Base-by-base conservation (phyloP, 2,113 vertebrate species). In the Pseudorectes ferrugineus region DNA sequence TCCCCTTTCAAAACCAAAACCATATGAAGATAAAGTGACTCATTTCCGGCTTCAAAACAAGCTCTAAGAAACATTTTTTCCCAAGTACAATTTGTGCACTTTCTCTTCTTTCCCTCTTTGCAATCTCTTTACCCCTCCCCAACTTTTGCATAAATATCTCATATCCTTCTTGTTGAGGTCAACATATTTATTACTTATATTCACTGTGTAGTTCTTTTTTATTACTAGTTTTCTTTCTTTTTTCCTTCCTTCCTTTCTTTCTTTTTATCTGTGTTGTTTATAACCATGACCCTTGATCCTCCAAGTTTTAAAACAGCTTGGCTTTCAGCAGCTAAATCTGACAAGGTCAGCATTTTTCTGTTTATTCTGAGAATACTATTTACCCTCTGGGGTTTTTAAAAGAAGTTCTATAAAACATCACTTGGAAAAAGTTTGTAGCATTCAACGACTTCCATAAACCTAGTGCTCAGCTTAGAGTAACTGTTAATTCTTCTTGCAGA, bases 311-410 rank as follows among this genome's bases (percentile, higher is more conserved):
- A 98, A 99, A 98, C 98, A 98, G 98, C 98, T 98, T 98, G 97
- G 98, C 98, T 99, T 98, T 99, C 98, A 98, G 98, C 98, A 98
- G 98, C 98, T 97, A 98, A 98, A 98, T 98, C 98, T 98, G 98
- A 98, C 98, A 99, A 98, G 98, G 98, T 99, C 98, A 98, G 98
- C 98, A 98, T 98, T 98, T 99, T 98, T 98, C 98, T 99, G 98
- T 99, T 99, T 99, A 99, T 98, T 99, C 98, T 99, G 98, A 97
- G 95, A 99, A 98, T 98, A 98, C 97, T 98, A 98, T 99, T 99
- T 98, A 99, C 98, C 98, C 98, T 98, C 97, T 98, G 98, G 98
- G 98, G 97, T 97, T 99, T 99, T 99, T 98, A 97, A 98, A 98
- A 98, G 98, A 98, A 98, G 98, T 98, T 98, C 98, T 98, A 98